Conservation (phyloP, 2,888 invertebrate species). For the Malthinus seriepunctatus region DNA sequence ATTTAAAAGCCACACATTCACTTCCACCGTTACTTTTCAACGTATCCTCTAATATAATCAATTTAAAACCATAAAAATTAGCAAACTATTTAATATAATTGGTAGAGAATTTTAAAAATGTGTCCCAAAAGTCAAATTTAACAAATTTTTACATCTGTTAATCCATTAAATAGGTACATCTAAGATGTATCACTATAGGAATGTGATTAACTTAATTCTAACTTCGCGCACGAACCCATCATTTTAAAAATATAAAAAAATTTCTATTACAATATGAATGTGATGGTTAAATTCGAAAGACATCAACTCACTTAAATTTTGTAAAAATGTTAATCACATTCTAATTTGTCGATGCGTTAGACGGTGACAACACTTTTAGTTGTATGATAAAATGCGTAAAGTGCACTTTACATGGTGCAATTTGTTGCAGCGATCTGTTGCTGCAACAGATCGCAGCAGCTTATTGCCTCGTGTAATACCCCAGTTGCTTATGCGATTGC, state of each 20-base stretch:
- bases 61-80: neutral
- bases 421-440: no score
- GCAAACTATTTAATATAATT: neutral
- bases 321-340: conserved; percentile 50
- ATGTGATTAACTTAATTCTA: conserved; percentile 47
- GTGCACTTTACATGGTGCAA: no score
- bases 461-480: no score
- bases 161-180: conserved; percentile 34
- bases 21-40: no score
- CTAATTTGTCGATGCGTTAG: conserved; percentile 42
- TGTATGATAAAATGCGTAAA: conserved; percentile 22
- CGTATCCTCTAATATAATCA: no score
- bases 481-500: no score
- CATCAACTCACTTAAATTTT: conserved; percentile 44
- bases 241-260: conserved; percentile 27
- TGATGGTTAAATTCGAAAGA: conserved; percentile 37
- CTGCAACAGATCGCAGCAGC: no score
- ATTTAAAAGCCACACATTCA: no score
- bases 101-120: conserved; percentile 28
- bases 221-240: conserved; percentile 33
- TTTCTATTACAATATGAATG: conserved; percentile 41
- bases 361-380: conserved; percentile 37
- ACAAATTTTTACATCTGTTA: conserved; percentile 41
- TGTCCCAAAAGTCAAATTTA: conserved; percentile 40
- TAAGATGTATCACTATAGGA: conserved; percentile 43